These are phyloP conservation scores for Melitaea athalia DNA, from an alignment of 2,888 invertebrate species.

Conservation along the genomic window DNA sequence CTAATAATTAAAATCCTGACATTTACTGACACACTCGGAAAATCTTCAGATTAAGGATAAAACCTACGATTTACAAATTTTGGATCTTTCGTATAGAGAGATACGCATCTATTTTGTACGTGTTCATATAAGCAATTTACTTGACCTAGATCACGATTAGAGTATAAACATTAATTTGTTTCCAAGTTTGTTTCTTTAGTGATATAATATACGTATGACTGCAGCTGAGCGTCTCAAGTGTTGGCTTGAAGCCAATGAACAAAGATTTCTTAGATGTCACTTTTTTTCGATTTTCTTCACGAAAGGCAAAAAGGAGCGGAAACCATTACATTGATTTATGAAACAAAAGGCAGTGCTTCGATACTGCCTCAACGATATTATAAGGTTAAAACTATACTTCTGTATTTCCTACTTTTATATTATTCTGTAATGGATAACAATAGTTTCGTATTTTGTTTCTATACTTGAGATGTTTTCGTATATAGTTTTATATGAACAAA, in stretches of 20 bases:
- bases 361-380: constrained; percentile 33
- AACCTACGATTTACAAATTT: too few species aligned
- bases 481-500: background rate
- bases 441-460: constrained; percentile 10
- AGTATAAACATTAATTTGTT: constrained; percentile 36
- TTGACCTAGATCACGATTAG: constrained; percentile 32
- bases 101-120: too few species aligned
- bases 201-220: constrained; percentile 36
- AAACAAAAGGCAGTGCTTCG: constrained; percentile 40
- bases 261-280: constrained; percentile 59
- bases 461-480: background rate
- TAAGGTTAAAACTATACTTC: constrained; percentile 22
- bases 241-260: constrained; percentile 64
- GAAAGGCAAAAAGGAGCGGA: constrained; percentile 61
- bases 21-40: too few species aligned
- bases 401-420: constrained; percentile 11
- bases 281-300: constrained; percentile 57
- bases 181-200: constrained; percentile 39
- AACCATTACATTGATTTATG: constrained; percentile 77
- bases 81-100: too few species aligned
- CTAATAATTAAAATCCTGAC: too few species aligned
- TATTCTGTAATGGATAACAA: constrained; percentile 12
- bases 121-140: background rate
- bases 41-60: too few species aligned
- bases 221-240: constrained; percentile 53